These are phyloP conservation scores for Laothoe populi DNA, from an alignment of 2,888 invertebrate species.

Conservation along the genomic window DNA sequence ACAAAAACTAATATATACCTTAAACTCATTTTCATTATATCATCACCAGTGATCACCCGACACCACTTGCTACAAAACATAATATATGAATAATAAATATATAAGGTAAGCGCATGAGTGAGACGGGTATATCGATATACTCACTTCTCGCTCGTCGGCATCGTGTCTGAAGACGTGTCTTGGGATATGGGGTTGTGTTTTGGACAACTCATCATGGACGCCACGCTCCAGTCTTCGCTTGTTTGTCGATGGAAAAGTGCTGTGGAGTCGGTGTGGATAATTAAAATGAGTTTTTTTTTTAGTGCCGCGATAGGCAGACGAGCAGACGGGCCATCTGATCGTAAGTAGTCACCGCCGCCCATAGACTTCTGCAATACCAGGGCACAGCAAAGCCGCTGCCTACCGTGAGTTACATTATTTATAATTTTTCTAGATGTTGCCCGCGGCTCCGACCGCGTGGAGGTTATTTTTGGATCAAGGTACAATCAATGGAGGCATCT, in stretches of 20 bases:
- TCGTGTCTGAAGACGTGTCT: constrained; percentile 65
- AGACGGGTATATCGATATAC: constrained; percentile 43
- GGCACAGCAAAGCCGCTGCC: too few species aligned
- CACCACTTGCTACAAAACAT: constrained; percentile 81
- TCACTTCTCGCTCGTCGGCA: constrained; percentile 80
- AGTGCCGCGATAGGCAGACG: too few species aligned
- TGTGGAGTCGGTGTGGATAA: constrained; percentile 29
- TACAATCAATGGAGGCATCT: too few species aligned
- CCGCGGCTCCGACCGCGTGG: too few species aligned
- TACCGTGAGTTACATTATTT: too few species aligned
- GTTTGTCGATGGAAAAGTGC: constrained; percentile 70
- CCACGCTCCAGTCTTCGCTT: constrained; percentile 88
- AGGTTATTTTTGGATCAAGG: too few species aligned
- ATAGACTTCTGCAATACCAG: too few species aligned
- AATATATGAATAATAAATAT: constrained; percentile 40
- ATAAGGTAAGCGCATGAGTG: constrained; percentile 33
- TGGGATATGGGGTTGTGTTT: constrained; percentile 79
- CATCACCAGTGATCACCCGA: constrained; percentile 88
- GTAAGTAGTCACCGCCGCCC: too few species aligned
- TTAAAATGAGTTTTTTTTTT: not conserved
- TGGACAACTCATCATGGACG: constrained; percentile 90
- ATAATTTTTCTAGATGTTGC: too few species aligned
- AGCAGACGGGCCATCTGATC: too few species aligned
- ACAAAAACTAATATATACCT: constrained; percentile 78
- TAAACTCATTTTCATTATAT: constrained; percentile 91